phyloP scores from a whole-genome alignment of 2,113 vertebrate genomes.

The Chunga burmeisteri region DNA sequence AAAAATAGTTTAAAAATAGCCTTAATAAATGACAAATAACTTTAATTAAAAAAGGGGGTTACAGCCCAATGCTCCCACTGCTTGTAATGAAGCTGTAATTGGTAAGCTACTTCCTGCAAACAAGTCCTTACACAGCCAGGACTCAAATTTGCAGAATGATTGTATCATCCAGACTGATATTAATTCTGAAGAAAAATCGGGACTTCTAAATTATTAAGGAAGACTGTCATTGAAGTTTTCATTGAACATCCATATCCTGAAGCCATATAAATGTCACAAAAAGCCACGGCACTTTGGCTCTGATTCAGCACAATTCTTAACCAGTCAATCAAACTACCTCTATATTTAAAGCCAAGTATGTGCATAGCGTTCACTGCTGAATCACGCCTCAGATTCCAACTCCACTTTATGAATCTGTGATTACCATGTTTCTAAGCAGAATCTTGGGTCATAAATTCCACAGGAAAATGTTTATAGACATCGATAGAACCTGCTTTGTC shows the following conservation, averaged over 20 bases:
- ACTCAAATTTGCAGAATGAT: not conserved
- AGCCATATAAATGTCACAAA: slow-evolving; percentile 28
- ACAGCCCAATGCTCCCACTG: not conserved
- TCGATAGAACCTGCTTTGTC: not conserved
- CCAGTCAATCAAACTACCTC: not conserved
- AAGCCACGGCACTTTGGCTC: not conserved
- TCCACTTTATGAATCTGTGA: not conserved
- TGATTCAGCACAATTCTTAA: slow-evolving; percentile 8
- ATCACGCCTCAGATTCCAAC: not conserved
- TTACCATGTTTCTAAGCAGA: not conserved
- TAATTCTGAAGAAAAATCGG: slow-evolving; percentile 14
- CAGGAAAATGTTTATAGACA: not conserved
- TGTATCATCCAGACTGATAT: not conserved
- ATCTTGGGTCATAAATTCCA: not conserved
- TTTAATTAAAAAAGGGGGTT: not conserved
- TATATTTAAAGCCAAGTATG: not conserved
- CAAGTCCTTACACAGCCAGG: not conserved
- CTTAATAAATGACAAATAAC: not conserved
- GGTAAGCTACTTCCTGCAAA: slow-evolving; percentile 3
- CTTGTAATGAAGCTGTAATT: slow-evolving; percentile 5
- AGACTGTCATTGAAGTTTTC: slow-evolving; percentile 10
- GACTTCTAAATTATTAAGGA: slow-evolving; percentile 52
- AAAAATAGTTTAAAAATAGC: not conserved
- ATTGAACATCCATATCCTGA: not conserved
- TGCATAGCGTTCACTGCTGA: not conserved